A percentile compares a stretch with the other conserved stretches of the same genome.
phyloP scores from a whole-genome alignment of 2,888 invertebrate genomes.

The Drosophila bunnanda region DNA sequence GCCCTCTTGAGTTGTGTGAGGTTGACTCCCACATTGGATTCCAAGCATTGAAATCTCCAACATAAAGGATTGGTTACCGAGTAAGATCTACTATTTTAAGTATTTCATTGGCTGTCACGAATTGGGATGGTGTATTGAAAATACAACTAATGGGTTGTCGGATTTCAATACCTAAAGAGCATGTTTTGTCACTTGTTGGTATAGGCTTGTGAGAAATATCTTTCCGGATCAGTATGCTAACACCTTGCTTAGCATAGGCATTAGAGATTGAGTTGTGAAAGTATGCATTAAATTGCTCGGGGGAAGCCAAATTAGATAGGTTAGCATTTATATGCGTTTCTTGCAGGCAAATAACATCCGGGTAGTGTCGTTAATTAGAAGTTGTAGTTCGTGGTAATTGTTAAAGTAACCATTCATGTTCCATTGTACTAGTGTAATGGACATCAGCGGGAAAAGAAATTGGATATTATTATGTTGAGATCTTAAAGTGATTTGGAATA shows the following conservation, averaged over 20 bases:
- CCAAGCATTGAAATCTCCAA: no score
- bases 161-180: constrained; percentile 21
- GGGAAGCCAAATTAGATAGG: background rate
- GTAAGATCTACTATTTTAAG: no score
- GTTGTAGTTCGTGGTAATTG: constrained; percentile 24
- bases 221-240: no score
- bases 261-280: background rate
- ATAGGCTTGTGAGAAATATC: no score
- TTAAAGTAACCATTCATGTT: constrained; percentile 23
- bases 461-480: no score
- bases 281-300: background rate
- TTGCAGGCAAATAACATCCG: constrained; percentile 47
- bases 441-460: no score
- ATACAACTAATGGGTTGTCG: constrained; percentile 15
- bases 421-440: no score
- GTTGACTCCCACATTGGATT: no score
- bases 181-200: no score
- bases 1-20: no score
- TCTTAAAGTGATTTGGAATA: background rate
- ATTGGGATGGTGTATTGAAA: constrained; percentile 12
- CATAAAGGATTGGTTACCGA: background rate
- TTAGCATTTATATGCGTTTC: constrained; percentile 34
- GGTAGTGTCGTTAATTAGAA: constrained; percentile 31
- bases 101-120: background rate
- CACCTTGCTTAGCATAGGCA: background rate